Percentiles rank a stretch among this genome's conserved stretches.
These are phyloP conservation scores for Atractosteus spatula DNA, from an alignment of 2,113 vertebrate genomes.

Conservation along the genomic window DNA sequence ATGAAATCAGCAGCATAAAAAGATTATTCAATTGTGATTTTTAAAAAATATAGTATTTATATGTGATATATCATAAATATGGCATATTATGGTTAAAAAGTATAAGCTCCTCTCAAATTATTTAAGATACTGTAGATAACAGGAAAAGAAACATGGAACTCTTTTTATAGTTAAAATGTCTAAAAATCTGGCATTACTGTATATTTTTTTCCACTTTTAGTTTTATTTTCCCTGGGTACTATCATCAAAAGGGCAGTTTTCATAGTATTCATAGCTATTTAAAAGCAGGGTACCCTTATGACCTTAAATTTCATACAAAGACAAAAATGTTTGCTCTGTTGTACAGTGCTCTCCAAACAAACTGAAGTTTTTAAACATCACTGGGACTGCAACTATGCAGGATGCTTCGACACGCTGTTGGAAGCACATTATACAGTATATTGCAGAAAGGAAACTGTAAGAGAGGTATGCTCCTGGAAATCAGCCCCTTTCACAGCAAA, in stretches of 20 bases:
- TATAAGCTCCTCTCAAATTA: too few species aligned
- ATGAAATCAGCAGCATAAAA: too few species aligned
- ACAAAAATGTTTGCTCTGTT: constrained; percentile 6
- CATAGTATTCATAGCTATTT: background rate
- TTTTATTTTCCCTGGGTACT: constrained; percentile 2
- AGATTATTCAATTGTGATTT: too few species aligned
- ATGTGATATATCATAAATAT: too few species aligned
- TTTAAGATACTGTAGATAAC: too few species aligned
- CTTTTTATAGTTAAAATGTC: too few species aligned
- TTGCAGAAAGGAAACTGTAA: background rate
- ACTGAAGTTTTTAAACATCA: background rate
- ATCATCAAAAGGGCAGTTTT: background rate
- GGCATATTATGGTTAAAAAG: too few species aligned
- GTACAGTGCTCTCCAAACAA: background rate
- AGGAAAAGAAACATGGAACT: too few species aligned
- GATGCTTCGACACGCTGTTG: constrained; percentile 5
- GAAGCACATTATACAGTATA: background rate
- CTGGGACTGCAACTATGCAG: constrained; percentile 10
- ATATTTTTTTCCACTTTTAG: background rate
- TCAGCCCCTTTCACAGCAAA: background rate
- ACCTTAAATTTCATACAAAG: constrained; percentile 5
- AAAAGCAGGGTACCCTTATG: background rate
- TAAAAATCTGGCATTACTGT: too few species aligned
- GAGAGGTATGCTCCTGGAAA: background rate
- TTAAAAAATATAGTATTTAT: too few species aligned